Evolutionary conservation across 2,888 invertebrate genomes (phyloP).

Genomic region (Trisateles emortualis): DNA sequence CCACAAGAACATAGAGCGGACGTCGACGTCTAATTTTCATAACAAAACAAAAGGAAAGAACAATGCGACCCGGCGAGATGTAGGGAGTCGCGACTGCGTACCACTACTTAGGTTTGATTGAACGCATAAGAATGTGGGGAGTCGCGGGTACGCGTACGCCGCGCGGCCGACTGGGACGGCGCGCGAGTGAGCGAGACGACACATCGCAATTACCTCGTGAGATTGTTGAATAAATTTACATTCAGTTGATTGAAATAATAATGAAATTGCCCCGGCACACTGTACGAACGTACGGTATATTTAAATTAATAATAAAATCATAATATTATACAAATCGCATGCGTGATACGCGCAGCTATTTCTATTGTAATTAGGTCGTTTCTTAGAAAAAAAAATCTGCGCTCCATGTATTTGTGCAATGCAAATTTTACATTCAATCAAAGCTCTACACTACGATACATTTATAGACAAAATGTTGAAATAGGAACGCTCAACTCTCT

Average conservation of each 20-base stretch:
- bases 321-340: constrained; percentile 81
- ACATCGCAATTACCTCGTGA: constrained; percentile 85
- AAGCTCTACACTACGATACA: background rate
- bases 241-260: constrained; percentile 87
- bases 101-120: constrained; percentile 80
- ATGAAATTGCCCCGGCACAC: constrained; percentile 85
- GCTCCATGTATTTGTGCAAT: constrained; percentile 66
- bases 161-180: constrained; percentile 57
- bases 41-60: constrained; percentile 72
- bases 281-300: constrained; percentile 81
- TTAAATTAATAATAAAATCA: constrained; percentile 86
- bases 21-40: constrained; percentile 67
- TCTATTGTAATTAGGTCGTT: constrained; percentile 77
- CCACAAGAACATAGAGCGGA: constrained; percentile 48
- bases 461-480: background rate
- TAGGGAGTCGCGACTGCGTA: constrained; percentile 55
- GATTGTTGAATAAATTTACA: constrained; percentile 87
- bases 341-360: constrained; percentile 60
- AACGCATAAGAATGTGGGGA: constrained; percentile 84
- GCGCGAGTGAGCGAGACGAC: constrained; percentile 59
- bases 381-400: constrained; percentile 31
- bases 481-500: background rate
- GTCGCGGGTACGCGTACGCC: constrained; percentile 60
- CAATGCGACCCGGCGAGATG: constrained; percentile 65
- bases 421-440: constrained; percentile 53